Percentiles rank a stretch among this genome's conserved stretches.
Evolutionary conservation across 1,140 invertebrate genomes (phyloP).

Genomic region (Cardiocondyla obscurior): DNA sequence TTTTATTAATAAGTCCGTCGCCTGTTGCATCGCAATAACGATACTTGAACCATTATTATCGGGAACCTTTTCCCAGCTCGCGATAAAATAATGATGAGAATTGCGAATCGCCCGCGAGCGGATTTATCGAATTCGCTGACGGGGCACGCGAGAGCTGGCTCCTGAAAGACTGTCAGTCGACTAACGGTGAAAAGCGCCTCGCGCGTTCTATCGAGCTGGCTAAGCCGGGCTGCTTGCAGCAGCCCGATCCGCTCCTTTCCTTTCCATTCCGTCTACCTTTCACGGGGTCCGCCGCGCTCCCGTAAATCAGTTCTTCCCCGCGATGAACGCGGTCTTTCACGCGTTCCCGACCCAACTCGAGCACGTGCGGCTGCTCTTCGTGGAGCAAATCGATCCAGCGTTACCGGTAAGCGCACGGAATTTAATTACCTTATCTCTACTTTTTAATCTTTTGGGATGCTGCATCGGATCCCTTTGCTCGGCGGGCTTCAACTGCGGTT

Average conservation of each 20-base stretch:
- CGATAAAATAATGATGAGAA: background rate
- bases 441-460: background rate
- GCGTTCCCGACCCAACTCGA: background rate
- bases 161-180: constrained; percentile 7
- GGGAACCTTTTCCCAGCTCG: background rate
- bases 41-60: background rate
- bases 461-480: background rate
- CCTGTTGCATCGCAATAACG: background rate
- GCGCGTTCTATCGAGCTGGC: constrained; percentile 25
- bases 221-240: background rate
- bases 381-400: background rate
- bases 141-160: background rate
- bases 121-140: background rate
- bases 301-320: constrained; percentile 12
- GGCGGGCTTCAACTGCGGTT: background rate
- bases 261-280: constrained; percentile 36
- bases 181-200: constrained; percentile 33
- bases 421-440: constrained; percentile 6
- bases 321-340: background rate
- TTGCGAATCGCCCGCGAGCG: background rate
- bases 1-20: background rate
- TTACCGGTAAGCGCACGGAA: background rate
- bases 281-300: background rate
- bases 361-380: constrained; percentile 8
- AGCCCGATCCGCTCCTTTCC: constrained; percentile 2